phyloP scores from a whole-genome alignment of 2,888 invertebrate genomes.

The Drosophila borealis region DNA sequence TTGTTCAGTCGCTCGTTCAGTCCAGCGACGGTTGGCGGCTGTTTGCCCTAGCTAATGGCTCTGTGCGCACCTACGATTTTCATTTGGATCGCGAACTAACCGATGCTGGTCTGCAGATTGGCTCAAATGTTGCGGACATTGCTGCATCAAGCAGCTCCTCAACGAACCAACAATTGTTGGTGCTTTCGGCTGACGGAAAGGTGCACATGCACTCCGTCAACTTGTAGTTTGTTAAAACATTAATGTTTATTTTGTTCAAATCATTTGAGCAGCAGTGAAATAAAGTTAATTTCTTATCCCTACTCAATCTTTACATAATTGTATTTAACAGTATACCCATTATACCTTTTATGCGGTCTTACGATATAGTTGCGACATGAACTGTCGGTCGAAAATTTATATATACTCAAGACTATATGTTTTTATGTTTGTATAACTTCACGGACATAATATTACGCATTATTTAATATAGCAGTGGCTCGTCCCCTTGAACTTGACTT shows the following conservation, averaged over 20 bases:
- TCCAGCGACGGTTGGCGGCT: slow-evolving; percentile 81
- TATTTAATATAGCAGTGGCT: too few species aligned
- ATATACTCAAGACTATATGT: too few species aligned
- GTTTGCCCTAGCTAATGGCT: slow-evolving; percentile 81
- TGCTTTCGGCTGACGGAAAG: slow-evolving; percentile 61
- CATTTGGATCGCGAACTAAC: slow-evolving; percentile 73
- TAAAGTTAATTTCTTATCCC: slow-evolving; percentile 30
- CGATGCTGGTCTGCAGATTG: slow-evolving; percentile 6
- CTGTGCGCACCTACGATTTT: slow-evolving; percentile 81
- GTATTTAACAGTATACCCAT: too few species aligned
- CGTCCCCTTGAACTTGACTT: too few species aligned
- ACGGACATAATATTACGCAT: too few species aligned
- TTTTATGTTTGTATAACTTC: too few species aligned
- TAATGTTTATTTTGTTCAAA: slow-evolving; percentile 28
- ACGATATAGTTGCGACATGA: too few species aligned
- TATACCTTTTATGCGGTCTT: too few species aligned
- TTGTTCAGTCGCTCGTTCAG: slow-evolving; percentile 81
- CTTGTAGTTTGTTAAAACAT: slow-evolving; percentile 48
- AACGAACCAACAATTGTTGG: slow-evolving; percentile 63
- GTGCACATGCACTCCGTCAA: slow-evolving; percentile 65
- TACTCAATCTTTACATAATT: background rate
- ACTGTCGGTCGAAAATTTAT: too few species aligned
- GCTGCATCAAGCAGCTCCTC: slow-evolving; percentile 61
- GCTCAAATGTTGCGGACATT: slow-evolving; percentile 59
- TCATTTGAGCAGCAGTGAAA: slow-evolving; percentile 12